Base-by-base conservation (phyloP, 1,140 invertebrate genomes). In the Nasonia giraulti region DNA sequence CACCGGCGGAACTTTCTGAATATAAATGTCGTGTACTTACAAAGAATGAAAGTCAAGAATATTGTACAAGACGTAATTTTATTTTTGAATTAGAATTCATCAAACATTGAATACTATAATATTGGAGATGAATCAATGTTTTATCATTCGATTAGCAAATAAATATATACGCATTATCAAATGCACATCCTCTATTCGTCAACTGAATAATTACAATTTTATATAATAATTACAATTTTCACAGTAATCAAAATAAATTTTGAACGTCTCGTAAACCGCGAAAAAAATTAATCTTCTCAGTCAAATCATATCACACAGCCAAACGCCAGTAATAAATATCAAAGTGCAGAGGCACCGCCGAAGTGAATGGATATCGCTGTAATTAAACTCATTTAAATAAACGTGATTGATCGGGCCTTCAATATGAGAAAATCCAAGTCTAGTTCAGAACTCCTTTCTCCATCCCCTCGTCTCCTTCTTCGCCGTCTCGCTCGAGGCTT, bases 331-430 rank as follows among this genome's bases (percentile, higher is more conserved):
- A 62, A 62, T 62, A 62, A 20, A n/a, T n/a, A 50, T 50, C 47
- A 11, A 7, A 62, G 55, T 20, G 33, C 33, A 37, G 33, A n/a
- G 4, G 55, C 17, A 1, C 6, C 6, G 55, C 17, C 4, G 5
- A 80, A 84, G 55, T 79, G 44, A 84, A 75, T 84, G 2, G 47
- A 44, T 17, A 66, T 62, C 14, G 31, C 17, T 68, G n/a, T 81
- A 81, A 85, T 81, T 80, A 68, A 75, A 47, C 10, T 85, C 50
- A 76, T 50, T 66, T 17, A 20, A 74, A 80, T 80, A 47, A 69
- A 47, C n/a, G 40, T 3, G 20, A 80, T 77, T 23, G 44, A 84
- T 80, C 47, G 31, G 40, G 40, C 44, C 33, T 40, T 73, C 44
- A 47, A 78, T 55, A 44, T 55, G 17, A 31, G 17, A 69, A 77